Conservation (phyloP, 1,140 invertebrate genomes). For the Achroia grisella region DNA sequence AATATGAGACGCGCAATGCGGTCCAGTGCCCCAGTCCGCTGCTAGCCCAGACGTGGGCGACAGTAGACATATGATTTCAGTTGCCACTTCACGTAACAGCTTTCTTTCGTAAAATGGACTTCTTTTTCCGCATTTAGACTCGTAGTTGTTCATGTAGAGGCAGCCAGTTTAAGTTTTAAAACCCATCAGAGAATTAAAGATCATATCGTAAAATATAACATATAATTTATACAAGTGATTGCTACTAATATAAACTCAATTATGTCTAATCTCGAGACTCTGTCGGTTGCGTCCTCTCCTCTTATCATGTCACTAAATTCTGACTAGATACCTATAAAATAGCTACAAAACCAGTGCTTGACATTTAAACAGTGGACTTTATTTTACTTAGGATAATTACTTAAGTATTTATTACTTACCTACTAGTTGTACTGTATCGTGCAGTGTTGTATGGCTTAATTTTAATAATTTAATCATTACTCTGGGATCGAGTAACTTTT, state of each 20-base stretch:
- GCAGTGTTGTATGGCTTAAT: too few species aligned
- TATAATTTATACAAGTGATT: not conserved
- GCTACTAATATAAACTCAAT: not conserved
- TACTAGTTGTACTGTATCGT: too few species aligned
- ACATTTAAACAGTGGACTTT: not conserved
- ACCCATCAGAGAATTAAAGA: not conserved
- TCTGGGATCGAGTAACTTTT: too few species aligned
- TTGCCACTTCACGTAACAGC: not conserved
- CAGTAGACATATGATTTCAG: not conserved
- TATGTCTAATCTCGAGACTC: not conserved
- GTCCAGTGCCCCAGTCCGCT: conserved; percentile 16
- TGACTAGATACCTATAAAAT: not conserved
- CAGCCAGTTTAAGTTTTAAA: not conserved
- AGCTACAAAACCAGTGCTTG: not conserved
- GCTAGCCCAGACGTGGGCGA: conserved; percentile 11
- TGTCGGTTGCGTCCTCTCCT: not conserved
- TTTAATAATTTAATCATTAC: too few species aligned
- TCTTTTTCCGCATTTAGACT: not conserved
- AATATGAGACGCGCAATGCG: conserved; percentile 8
- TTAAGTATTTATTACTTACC: too few species aligned
- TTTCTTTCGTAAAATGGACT: not conserved
- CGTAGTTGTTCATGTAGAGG: not conserved
- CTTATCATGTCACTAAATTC: not conserved
- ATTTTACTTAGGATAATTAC: too few species aligned
- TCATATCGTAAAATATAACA: not conserved